These are phyloP conservation scores for Melanerpes aurifrons DNA, from an alignment of 2,113 vertebrate genomes.

Conservation along the genomic window DNA sequence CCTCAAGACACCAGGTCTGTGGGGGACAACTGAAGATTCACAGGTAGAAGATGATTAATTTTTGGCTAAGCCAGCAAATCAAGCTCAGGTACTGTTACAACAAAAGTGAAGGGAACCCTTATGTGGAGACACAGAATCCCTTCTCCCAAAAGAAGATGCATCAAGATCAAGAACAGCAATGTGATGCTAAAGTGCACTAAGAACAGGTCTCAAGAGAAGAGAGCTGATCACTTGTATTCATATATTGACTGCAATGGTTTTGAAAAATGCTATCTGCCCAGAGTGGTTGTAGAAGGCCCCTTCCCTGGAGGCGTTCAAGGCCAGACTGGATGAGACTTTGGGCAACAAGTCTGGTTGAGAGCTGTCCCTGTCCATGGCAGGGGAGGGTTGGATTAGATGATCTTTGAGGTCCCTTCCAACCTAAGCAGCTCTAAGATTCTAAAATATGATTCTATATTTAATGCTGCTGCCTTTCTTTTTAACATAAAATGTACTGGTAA, in stretches of 20 bases:
- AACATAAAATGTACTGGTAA: neutral
- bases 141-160: neutral
- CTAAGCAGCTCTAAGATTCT: too few species aligned
- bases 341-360: too few species aligned
- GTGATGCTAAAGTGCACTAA: neutral
- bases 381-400: too few species aligned
- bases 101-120: neutral
- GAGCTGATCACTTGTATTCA: neutral
- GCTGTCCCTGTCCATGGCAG: too few species aligned
- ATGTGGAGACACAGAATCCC: fast-evolving
- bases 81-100: neutral
- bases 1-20: neutral
- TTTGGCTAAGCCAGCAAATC: neutral
- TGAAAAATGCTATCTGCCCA: too few species aligned
- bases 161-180: neutral
- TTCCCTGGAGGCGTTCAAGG: too few species aligned
- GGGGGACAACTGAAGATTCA: neutral
- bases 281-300: too few species aligned
- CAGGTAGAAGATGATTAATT: neutral
- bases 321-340: too few species aligned
- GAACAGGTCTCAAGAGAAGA: neutral
- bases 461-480: neutral
- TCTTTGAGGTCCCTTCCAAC: too few species aligned
- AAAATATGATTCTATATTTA: neutral
- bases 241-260: neutral